A percentile compares a stretch with the other conserved stretches of the same genome.
phyloP scores from a whole-genome alignment of 2,888 invertebrate genomes.

The Liodrosophila aerea region DNA sequence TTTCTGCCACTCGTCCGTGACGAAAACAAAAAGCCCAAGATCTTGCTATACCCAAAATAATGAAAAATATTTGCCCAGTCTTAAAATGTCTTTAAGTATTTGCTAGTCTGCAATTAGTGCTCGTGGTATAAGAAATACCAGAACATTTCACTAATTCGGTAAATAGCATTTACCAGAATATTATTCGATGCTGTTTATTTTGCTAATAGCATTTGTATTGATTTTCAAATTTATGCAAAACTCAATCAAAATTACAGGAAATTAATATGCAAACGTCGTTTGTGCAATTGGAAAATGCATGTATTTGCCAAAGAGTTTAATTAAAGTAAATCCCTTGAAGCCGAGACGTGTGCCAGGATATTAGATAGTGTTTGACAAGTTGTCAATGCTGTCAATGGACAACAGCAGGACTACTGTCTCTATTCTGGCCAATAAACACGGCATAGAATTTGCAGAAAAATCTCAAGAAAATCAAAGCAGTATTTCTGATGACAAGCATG shows the following conservation, averaged over 20 bases:
- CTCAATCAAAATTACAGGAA: slow-evolving; percentile 57
- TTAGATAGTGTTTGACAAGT: slow-evolving; percentile 49
- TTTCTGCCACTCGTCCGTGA: slow-evolving; percentile 73
- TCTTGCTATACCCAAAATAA: slow-evolving; percentile 13
- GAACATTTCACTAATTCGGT: neutral
- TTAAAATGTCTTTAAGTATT: slow-evolving; percentile 60
- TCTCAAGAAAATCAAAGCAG: slow-evolving; percentile 35
- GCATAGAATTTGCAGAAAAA: slow-evolving; percentile 33
- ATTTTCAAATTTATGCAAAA: slow-evolving; percentile 49
- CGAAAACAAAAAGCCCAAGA: slow-evolving; percentile 64
- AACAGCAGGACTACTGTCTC: neutral
- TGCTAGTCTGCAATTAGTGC: slow-evolving; percentile 55
- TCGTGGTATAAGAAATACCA: too few relatives aligned
- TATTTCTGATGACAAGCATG: slow-evolving; percentile 29
- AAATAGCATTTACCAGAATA: neutral
- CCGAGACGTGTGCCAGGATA: slow-evolving; percentile 24
- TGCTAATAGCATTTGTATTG: slow-evolving; percentile 1
- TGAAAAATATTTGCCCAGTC: slow-evolving; percentile 3
- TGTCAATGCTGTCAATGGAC: slow-evolving; percentile 45
- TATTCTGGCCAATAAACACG: slow-evolving; percentile 9
- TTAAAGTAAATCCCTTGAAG: slow-evolving; percentile 57
- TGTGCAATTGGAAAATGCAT: slow-evolving; percentile 9
- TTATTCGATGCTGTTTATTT: neutral
- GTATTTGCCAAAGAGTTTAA: slow-evolving; percentile 50
- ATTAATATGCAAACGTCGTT: slow-evolving; percentile 54